Evolutionary conservation across 1,140 invertebrate species (phyloP).

Genomic region (Euura lappo): DNA sequence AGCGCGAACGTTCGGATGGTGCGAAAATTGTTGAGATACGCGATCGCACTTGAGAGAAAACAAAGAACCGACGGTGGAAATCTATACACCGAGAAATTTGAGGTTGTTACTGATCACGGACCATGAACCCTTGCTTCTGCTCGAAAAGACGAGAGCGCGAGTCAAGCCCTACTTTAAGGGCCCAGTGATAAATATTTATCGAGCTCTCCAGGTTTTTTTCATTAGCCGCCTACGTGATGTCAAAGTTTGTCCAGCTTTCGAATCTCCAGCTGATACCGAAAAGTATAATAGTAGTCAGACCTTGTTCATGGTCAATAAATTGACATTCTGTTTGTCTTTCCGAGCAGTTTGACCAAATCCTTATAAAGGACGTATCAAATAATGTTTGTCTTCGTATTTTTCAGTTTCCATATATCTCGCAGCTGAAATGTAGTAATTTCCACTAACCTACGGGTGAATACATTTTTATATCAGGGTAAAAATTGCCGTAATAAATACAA

Average conservation of each 20-base stretch:
- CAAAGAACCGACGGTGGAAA: not conserved
- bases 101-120: not conserved
- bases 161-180: not conserved
- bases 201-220: not conserved
- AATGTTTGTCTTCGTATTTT: constrained; percentile 17
- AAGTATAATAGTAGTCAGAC: too few relatives aligned
- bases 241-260: too few relatives aligned
- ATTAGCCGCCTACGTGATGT: not conserved
- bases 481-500: constrained; percentile 31
- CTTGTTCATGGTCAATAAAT: not conserved
- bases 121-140: not conserved
- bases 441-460: constrained; percentile 27
- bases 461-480: constrained; percentile 32
- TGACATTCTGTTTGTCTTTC: constrained; percentile 17
- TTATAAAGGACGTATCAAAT: constrained; percentile 18
- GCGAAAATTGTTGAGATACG: not conserved
- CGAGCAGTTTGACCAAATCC: constrained; percentile 25
- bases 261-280: too few relatives aligned
- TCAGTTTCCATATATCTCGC: constrained; percentile 22
- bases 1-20: not conserved
- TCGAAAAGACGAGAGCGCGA: not conserved
- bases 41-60: not conserved
- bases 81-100: not conserved
- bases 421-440: constrained; percentile 28
- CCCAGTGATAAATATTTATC: not conserved